A percentile compares a stretch with the other conserved stretches of the same genome.
These are phyloP conservation scores for Andricus grossulariae DNA, from an alignment of 1,140 invertebrate genomes.

Conservation along the genomic window DNA sequence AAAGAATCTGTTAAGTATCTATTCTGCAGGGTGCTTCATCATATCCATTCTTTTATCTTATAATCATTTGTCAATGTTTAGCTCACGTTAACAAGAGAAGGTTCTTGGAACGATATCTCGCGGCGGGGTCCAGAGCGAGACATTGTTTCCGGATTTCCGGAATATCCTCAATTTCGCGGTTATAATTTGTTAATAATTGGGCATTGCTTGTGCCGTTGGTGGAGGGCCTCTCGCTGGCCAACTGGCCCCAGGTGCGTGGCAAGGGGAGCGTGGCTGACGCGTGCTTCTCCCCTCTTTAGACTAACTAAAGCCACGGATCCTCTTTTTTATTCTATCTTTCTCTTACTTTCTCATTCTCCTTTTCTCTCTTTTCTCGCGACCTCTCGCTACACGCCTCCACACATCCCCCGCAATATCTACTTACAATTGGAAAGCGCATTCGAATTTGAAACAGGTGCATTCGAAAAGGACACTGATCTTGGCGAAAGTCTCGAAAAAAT, in stretches of 20 bases:
- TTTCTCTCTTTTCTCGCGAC: conserved; percentile 39
- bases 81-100: conserved; percentile 29
- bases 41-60: neutral
- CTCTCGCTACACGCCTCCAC: conserved; percentile 9
- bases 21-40: neutral
- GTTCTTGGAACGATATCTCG: neutral
- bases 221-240: conserved; percentile 60
- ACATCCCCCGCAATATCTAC: conserved; percentile 11
- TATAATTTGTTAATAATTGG: conserved; percentile 70
- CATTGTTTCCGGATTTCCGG: conserved; percentile 45
- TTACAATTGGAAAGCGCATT: neutral
- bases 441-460: conserved; percentile 20
- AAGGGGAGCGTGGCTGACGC: conserved; percentile 72
- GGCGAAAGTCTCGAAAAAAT: too few relatives aligned
- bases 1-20: conserved; percentile 34
- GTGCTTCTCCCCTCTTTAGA: conserved; percentile 73
- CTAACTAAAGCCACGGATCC: conserved; percentile 56
- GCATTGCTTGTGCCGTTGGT: conserved; percentile 61
- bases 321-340: conserved; percentile 42
- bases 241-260: conserved; percentile 67
- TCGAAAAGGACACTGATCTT: conserved; percentile 7
- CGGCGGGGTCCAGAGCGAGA: conserved; percentile 23
- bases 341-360: conserved; percentile 38
- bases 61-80: conserved; percentile 30
- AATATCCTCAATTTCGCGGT: conserved; percentile 59